phyloP scores from a whole-genome alignment of 2,888 invertebrate genomes.

The Eilema griseolum region DNA sequence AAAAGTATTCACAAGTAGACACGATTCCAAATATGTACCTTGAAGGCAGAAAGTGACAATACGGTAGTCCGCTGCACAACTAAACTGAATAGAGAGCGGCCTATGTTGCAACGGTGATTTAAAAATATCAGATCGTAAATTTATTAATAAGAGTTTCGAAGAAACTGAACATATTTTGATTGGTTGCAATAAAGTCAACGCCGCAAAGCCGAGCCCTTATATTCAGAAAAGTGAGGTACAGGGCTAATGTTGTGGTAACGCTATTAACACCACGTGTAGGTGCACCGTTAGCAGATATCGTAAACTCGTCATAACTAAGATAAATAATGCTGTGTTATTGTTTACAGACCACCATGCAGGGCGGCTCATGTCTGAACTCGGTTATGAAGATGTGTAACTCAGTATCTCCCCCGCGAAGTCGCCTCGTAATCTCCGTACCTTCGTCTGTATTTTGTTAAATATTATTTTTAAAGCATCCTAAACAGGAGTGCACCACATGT shows the following conservation, averaged over 20 bases:
- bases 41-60: slow-evolving; percentile 34
- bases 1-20: slow-evolving; percentile 52
- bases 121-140: slow-evolving; percentile 10
- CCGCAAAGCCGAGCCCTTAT: slow-evolving; percentile 49
- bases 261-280: slow-evolving; percentile 60
- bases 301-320: slow-evolving; percentile 72
- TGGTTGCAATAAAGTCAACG: slow-evolving; percentile 31
- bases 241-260: slow-evolving; percentile 61
- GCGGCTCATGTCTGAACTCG: slow-evolving; percentile 33
- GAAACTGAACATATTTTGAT: slow-evolving; percentile 28
- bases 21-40: slow-evolving; percentile 40
- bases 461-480: slow-evolving; percentile 82
- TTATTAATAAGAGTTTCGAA: not conserved
- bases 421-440: slow-evolving; percentile 65
- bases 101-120: slow-evolving; percentile 10
- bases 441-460: slow-evolving; percentile 77
- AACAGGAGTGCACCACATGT: slow-evolving; percentile 83
- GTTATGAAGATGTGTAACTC: slow-evolving; percentile 50
- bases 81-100: slow-evolving; percentile 13
- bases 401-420: slow-evolving; percentile 78
- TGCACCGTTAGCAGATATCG: slow-evolving; percentile 56
- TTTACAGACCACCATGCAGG: slow-evolving; percentile 79
- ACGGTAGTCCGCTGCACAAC: slow-evolving; percentile 16
- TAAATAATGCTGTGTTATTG: slow-evolving; percentile 79
- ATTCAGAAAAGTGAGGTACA: slow-evolving; percentile 49